These are phyloP conservation scores for Drosophila trichaetosa DNA, from an alignment of 2,888 invertebrate species.

Conservation along the genomic window DNA sequence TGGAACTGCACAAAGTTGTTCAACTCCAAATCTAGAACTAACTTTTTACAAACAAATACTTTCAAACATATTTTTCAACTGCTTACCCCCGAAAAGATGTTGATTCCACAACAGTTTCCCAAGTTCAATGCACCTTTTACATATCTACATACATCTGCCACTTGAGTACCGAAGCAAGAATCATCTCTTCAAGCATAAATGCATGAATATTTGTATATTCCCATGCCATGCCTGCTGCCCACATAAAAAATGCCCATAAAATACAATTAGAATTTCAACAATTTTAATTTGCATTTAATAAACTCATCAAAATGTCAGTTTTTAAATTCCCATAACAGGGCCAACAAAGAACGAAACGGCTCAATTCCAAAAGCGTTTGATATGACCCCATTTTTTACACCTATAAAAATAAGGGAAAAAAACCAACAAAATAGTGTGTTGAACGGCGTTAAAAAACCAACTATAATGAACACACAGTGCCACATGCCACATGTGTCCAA, in stretches of 20 bases:
- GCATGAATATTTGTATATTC: conserved; percentile 10
- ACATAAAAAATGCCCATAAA: conserved; percentile 64
- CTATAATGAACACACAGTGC: conserved; percentile 40
- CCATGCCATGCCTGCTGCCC: conserved; percentile 37
- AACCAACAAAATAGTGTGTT: conserved; percentile 39
- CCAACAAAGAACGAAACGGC: conserved; percentile 25
- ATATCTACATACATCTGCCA: conserved; percentile 49
- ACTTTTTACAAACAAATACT: neutral
- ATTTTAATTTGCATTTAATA: conserved; percentile 79
- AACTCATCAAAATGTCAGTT: conserved; percentile 65
- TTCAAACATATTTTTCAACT: neutral
- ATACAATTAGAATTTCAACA: conserved; percentile 72
- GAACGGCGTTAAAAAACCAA: conserved; percentile 41
- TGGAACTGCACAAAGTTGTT: conserved; percentile 34
- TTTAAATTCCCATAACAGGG: conserved; percentile 56
- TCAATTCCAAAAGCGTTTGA: conserved; percentile 68
- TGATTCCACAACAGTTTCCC: conserved; percentile 6
- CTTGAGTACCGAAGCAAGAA: conserved; percentile 28
- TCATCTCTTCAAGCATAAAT: conserved; percentile 25
- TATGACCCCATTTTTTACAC: conserved; percentile 77
- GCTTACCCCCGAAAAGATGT: neutral
- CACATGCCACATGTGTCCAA: conserved; percentile 71
- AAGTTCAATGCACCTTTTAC: conserved; percentile 39
- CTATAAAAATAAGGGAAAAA: conserved; percentile 58
- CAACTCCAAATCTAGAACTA: neutral